These are phyloP conservation scores for Exaiptasia diaphana DNA, from an alignment of 64 coral and sea anemone species.

Conservation along the genomic window DNA sequence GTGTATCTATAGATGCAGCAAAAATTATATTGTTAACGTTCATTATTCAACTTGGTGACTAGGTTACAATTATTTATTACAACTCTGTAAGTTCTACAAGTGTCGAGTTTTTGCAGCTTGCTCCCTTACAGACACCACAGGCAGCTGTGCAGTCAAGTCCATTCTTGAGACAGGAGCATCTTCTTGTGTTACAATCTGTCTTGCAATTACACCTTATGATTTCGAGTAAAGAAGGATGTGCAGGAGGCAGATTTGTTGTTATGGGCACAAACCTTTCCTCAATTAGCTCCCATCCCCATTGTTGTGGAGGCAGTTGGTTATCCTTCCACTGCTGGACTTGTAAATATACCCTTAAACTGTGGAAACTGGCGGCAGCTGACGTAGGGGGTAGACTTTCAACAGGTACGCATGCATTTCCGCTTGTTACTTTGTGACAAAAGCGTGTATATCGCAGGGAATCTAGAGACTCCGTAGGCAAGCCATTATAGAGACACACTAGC, in stretches of 20 bases:
- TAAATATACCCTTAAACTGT: slow-evolving; percentile 20
- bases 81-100: too few relatives aligned
- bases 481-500: slow-evolving; percentile 16
- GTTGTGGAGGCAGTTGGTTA: background rate
- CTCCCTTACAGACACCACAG: slow-evolving; percentile 44
- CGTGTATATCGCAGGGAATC: background rate
- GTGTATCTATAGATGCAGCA: too few relatives aligned
- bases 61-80: too few relatives aligned
- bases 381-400: slow-evolving; percentile 14
- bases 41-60: too few relatives aligned
- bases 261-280: background rate
- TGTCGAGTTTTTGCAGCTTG: background rate
- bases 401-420: background rate
- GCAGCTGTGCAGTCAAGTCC: slow-evolving; percentile 33
- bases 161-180: slow-evolving; percentile 36
- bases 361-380: background rate
- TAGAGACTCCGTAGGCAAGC: background rate
- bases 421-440: slow-evolving; percentile 12
- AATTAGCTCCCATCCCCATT: slow-evolving; percentile 19
- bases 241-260: slow-evolving; percentile 9
- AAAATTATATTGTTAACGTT: too few relatives aligned
- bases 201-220: slow-evolving; percentile 44
- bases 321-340: slow-evolving; percentile 26
- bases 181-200: slow-evolving; percentile 37
- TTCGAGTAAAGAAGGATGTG: slow-evolving; percentile 26